A percentile compares a stretch with the other conserved stretches of the same genome.
Conservation (phyloP, 2,888 invertebrate species). For the Anticlea derivata region DNA sequence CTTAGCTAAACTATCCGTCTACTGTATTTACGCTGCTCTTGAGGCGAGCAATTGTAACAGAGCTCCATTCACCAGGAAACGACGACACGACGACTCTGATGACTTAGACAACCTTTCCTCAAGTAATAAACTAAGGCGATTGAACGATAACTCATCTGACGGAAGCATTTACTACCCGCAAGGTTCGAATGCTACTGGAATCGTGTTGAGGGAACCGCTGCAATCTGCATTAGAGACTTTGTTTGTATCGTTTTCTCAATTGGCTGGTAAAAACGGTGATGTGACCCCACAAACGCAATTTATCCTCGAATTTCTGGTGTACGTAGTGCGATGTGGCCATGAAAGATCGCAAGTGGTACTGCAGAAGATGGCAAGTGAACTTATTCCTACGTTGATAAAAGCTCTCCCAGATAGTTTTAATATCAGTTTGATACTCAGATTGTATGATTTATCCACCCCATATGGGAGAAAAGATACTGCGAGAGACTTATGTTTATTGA, state of each 20-base stretch:
- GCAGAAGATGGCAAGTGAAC: conserved; percentile 89
- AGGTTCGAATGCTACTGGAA: conserved; percentile 54
- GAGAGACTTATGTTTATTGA: conserved; percentile 92
- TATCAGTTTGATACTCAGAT: conserved; percentile 88
- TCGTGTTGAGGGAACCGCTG: conserved; percentile 85
- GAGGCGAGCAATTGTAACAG: conserved; percentile 82
- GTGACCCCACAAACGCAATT: conserved; percentile 93
- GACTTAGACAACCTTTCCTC: conserved; percentile 84
- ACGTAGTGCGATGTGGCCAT: conserved; percentile 90
- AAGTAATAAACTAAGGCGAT: conserved; percentile 85
- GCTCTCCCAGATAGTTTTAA: conserved; percentile 91
- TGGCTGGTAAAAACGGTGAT: conserved; percentile 89
- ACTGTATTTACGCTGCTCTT: conserved; percentile 88
- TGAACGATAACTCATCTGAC: conserved; percentile 86
- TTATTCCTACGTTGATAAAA: conserved; percentile 92
- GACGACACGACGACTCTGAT: conserved; percentile 85
- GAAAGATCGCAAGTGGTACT: conserved; percentile 88
- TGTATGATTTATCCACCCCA: conserved; percentile 90
- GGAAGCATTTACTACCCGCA: conserved; percentile 80
- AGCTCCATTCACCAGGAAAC: conserved; percentile 79
- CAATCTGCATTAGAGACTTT: conserved; percentile 86
- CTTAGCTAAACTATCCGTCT: conserved; percentile 89
- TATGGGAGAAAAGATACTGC: conserved; percentile 93
- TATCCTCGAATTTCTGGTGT: conserved; percentile 89
- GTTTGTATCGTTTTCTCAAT: conserved; percentile 88